phyloP scores from a whole-genome alignment of 2,888 invertebrate genomes.

The Cosmorhoe ocellata region DNA sequence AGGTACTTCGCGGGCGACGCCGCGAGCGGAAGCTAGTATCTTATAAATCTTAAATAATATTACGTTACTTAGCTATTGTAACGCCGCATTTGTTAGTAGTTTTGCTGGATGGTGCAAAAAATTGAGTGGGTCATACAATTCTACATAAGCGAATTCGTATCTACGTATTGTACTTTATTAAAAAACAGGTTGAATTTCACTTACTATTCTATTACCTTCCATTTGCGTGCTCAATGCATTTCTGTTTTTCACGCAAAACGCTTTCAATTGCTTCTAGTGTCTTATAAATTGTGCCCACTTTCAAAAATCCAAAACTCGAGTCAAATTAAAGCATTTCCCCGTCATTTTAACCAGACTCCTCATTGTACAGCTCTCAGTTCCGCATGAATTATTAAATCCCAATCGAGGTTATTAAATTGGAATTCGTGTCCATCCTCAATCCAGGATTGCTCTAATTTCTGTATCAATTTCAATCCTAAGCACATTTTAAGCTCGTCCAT shows the following conservation, averaged over 20 bases:
- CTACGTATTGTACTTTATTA: no score
- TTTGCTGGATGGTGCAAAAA: no score
- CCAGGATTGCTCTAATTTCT: constrained; percentile 21
- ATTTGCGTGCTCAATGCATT: constrained; percentile 17
- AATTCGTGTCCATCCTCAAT: constrained; percentile 14
- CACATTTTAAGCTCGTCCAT: constrained; percentile 16
- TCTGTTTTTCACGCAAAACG: background rate
- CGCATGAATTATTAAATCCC: constrained; percentile 14
- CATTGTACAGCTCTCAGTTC: constrained; percentile 2
- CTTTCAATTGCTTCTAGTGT: constrained; percentile 1
- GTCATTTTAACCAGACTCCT: background rate
- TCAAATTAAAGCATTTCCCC: background rate
- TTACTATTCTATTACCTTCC: constrained; percentile 6
- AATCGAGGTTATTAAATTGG: constrained; percentile 14
- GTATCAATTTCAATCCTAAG: constrained; percentile 16
- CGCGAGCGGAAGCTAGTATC: no score
- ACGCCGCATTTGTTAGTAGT: no score
- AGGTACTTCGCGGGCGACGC: no score
- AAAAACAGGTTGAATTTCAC: background rate
- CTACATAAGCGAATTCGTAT: no score
- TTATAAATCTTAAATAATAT: no score
- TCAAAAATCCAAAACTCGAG: background rate
- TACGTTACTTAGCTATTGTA: no score
- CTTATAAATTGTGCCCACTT: no score
- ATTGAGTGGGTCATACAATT: no score